phyloP scores from a whole-genome alignment of 2,113 vertebrate species.

The Sisor rabdophorus region DNA sequence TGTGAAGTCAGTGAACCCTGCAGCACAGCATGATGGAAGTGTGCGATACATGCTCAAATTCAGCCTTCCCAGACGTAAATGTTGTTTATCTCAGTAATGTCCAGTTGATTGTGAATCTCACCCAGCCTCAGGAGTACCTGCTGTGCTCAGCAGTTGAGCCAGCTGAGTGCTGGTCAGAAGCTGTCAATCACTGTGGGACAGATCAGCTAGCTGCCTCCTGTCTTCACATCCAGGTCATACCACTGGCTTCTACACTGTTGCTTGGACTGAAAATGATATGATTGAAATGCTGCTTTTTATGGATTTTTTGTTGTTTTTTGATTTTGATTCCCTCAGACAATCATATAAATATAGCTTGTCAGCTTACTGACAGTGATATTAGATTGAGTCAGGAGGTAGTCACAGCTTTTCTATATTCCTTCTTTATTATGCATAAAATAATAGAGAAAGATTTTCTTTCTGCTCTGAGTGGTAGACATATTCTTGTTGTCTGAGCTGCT shows the following conservation, averaged over 20 bases:
- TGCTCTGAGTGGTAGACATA: constrained; percentile 28
- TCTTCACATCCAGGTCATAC: constrained; percentile 58
- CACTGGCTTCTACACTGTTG: constrained; percentile 56
- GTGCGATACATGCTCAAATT: constrained; percentile 70
- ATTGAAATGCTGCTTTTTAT: constrained; percentile 34
- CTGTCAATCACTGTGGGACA: constrained; percentile 77
- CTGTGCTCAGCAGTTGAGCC: constrained; percentile 71
- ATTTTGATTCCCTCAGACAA: constrained; percentile 29
- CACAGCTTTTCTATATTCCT: background rate
- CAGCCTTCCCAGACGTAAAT: constrained; percentile 63
- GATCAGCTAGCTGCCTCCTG: constrained; percentile 72
- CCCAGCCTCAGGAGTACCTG: constrained; percentile 70
- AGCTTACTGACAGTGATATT: constrained; percentile 18
- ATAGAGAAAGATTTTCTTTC: constrained; percentile 22
- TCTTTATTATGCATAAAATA: constrained; percentile 12
- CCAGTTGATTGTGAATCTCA: constrained; percentile 78
- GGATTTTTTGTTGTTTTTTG: constrained; percentile 30
- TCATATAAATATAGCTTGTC: constrained; percentile 7
- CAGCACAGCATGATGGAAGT: constrained; percentile 70
- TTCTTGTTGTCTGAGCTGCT: constrained; percentile 34
- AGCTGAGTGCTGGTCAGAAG: constrained; percentile 69
- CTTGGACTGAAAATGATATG: constrained; percentile 45
- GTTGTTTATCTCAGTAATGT: constrained; percentile 80
- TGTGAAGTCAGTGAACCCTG: constrained; percentile 73
- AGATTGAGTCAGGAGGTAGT: background rate